Percentiles rank a stretch among this genome's conserved stretches.
These are phyloP conservation scores for Trochalopteron elliotii DNA, from an alignment of 2,113 vertebrate genomes.

Conservation along the genomic window DNA sequence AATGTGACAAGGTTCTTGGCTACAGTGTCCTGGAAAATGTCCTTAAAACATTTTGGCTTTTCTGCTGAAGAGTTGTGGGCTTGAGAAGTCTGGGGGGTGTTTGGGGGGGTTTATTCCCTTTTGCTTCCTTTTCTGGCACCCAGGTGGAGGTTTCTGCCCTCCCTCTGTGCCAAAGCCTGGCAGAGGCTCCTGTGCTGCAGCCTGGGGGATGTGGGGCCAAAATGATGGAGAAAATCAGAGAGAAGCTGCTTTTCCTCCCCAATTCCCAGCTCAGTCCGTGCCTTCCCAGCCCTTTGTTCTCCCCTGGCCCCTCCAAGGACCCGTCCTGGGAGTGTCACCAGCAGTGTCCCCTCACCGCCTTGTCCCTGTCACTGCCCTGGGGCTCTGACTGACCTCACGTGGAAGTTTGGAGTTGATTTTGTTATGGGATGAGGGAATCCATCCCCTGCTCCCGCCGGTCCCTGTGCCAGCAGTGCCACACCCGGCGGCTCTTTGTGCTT, in stretches of 20 bases:
- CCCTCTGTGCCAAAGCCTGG: not conserved
- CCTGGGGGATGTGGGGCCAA: fast-evolving
- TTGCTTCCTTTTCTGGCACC: not conserved
- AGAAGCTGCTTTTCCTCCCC: not conserved
- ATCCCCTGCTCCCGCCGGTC: not conserved
- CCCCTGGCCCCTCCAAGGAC: not conserved
- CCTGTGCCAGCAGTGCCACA: not conserved
- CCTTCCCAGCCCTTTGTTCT: not conserved
- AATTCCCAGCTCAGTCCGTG: not conserved
- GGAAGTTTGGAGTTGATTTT: not conserved
- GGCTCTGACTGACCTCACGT: fast-evolving
- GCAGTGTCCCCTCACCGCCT: not conserved
- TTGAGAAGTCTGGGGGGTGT: no score
- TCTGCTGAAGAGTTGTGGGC: not conserved
- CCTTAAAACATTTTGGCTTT: not conserved
- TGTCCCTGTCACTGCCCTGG: not conserved
- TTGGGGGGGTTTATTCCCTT: fast-evolving
- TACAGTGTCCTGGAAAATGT: not conserved
- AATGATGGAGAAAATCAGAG: not conserved
- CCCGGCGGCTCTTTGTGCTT: not conserved
- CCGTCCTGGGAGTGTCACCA: not conserved
- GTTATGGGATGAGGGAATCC: not conserved
- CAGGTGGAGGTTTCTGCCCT: not conserved
- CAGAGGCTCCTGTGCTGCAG: not conserved
- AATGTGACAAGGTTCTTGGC: not conserved